Evolutionary conservation across 2,888 invertebrate species (phyloP), one percentile per base, ranked within the genome.

Genomic region (Pseudanteris insignis): DNA sequence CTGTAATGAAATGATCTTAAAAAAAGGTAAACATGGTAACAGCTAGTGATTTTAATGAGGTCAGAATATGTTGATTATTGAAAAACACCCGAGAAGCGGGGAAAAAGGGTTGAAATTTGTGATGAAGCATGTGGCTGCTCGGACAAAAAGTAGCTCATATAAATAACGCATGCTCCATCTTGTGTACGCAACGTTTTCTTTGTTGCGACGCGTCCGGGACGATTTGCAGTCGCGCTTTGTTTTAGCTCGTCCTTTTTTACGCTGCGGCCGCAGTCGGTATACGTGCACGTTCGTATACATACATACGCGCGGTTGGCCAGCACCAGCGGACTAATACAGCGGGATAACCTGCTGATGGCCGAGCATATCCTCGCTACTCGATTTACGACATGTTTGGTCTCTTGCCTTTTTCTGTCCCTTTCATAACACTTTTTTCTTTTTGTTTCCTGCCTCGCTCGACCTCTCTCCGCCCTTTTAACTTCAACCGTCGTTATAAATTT

Each of bases 341-440:
- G n/a, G n/a, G n/a, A n/a, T n/a, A n/a, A 44, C 29, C 43, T 33
- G 36, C 34, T 47, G 46, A 50, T 43, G 34, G 46, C 18, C 34
- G 13, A 24, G 28, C 57, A 65, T 57, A 57, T 57, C 37, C 58
- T 50, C 53, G 41, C 57, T 32, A 44, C 48, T 53, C 61, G 58
- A 65, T 63, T 65, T 65, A 65, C 58, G 65, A 63, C 57, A 57
- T 44, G 57, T 63, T 63, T 58, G 53, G 53, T 53, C 60, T 58
- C 38, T 46, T 55, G 37, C 43, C 44, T 38, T 30, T 44, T 46
- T 41, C 41, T 26, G 14, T 53, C 33, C 29, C 44, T 44, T 44
- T 48, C 33, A n/a, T 32, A 43, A 50, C 43, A 30, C 40, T 41
- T 26, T 57, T 50, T 57, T 6, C 6, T 18, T 18, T 18, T 29